phyloP scores from a whole-genome alignment of 2,113 vertebrate genomes.

The Prunella fulvescens region DNA sequence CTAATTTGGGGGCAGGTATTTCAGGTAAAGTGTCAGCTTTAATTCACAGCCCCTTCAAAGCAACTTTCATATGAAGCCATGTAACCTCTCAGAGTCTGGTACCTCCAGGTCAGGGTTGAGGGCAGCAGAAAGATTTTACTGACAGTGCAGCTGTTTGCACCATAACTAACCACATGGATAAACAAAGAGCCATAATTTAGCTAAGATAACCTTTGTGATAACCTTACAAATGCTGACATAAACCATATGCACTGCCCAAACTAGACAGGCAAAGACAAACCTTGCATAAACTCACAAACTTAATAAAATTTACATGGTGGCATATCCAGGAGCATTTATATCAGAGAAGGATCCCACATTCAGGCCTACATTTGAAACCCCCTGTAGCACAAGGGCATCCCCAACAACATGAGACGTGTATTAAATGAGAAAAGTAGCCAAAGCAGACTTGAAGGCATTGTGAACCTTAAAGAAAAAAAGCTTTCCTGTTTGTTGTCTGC shows the following conservation, averaged over 20 bases:
- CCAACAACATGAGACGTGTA: neutral
- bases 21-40: constrained; percentile 54
- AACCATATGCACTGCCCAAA: constrained; percentile 7
- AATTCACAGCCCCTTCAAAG: constrained; percentile 53
- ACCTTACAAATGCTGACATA: constrained; percentile 57
- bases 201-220: constrained; percentile 55
- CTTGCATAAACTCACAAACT: neutral
- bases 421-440: neutral
- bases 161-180: constrained; percentile 45
- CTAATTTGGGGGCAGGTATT: constrained; percentile 59
- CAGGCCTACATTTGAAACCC: neutral
- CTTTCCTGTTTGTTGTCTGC: neutral
- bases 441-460: neutral
- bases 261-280: neutral
- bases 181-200: constrained; percentile 62
- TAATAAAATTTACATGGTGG: neutral
- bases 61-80: neutral
- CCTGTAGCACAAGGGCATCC: neutral
- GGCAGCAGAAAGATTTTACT: constrained; percentile 53
- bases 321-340: neutral
- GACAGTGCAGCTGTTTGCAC: constrained; percentile 57
- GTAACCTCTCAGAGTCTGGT: constrained; percentile 6
- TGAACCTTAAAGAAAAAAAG: neutral
- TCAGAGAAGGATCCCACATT: neutral
- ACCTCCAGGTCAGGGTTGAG: constrained; percentile 52